Evolutionary conservation across 1,140 invertebrate species (phyloP).

Genomic region (Lepidotrigona ventralis): DNA sequence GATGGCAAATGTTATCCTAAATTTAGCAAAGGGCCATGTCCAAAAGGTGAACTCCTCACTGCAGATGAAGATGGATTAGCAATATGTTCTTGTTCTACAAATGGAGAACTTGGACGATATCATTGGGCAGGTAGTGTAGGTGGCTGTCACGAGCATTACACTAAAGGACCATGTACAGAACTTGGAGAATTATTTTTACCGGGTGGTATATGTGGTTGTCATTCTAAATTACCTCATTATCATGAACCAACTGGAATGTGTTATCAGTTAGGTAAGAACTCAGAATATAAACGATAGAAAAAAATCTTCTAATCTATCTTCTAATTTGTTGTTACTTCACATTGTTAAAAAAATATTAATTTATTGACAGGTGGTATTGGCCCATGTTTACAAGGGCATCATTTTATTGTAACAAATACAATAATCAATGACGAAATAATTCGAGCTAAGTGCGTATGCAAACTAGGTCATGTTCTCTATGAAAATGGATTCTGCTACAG

Average conservation of each 20-base stretch:
- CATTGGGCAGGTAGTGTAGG: constrained; percentile 80
- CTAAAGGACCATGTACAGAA: constrained; percentile 87
- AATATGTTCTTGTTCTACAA: constrained; percentile 81
- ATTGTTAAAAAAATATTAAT: neutral
- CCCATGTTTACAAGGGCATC: constrained; percentile 86
- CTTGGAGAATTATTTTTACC: constrained; percentile 88
- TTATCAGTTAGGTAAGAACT: constrained; percentile 86
- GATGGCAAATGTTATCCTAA: constrained; percentile 86
- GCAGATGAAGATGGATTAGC: constrained; percentile 82
- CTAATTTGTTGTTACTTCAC: neutral
- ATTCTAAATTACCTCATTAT: constrained; percentile 85
- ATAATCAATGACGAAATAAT: constrained; percentile 50
- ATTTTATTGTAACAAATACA: constrained; percentile 80
- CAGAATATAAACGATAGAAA: neutral
- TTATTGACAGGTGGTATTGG: constrained; percentile 82
- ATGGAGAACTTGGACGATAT: constrained; percentile 78
- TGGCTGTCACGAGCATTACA: constrained; percentile 89
- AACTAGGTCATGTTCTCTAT: constrained; percentile 85
- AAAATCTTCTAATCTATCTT: neutral
- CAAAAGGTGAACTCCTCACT: constrained; percentile 85
- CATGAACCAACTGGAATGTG: constrained; percentile 84
- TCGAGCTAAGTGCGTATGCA: constrained; percentile 84
- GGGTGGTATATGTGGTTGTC: constrained; percentile 86
- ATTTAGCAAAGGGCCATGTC: constrained; percentile 86
- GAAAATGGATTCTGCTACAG: constrained; percentile 86